phyloP scores from a whole-genome alignment of 2,797 vertebrate species.

The Lagothrix lagotricha region DNA sequence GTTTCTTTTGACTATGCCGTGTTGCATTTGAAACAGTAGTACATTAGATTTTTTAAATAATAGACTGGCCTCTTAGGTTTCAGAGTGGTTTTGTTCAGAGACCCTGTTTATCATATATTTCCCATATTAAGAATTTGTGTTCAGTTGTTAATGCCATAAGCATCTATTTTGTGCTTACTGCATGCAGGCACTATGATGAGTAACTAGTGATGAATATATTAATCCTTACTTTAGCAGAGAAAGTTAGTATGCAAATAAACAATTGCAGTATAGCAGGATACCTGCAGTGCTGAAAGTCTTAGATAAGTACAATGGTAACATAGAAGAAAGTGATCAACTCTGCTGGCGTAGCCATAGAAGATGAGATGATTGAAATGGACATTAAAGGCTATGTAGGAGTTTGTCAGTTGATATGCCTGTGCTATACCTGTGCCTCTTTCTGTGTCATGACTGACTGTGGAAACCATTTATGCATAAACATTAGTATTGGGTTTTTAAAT shows the following conservation, averaged over 20 bases:
- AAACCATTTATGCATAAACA: background rate
- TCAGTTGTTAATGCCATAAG: background rate
- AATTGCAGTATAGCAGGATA: background rate
- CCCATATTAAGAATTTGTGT: background rate
- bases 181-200: background rate
- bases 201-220: background rate
- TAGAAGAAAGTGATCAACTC: background rate
- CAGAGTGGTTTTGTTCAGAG: background rate
- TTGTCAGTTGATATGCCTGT: background rate
- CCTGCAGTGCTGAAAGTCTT: background rate
- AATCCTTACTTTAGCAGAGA: background rate
- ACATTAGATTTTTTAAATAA: background rate
- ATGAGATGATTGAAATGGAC: background rate
- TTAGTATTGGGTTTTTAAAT: slow-evolving; percentile 19
- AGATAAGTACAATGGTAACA: background rate
- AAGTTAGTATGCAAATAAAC: background rate
- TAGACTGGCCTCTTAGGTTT: background rate
- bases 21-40: background rate
- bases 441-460: background rate
- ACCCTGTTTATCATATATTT: background rate
- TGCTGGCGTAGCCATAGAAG: background rate
- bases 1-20: background rate
- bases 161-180: background rate
- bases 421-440: background rate
- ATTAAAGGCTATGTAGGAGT: background rate